phyloP scores from a whole-genome alignment of 2,797 vertebrate species.

The Tragelaphus eurycerus region DNA sequence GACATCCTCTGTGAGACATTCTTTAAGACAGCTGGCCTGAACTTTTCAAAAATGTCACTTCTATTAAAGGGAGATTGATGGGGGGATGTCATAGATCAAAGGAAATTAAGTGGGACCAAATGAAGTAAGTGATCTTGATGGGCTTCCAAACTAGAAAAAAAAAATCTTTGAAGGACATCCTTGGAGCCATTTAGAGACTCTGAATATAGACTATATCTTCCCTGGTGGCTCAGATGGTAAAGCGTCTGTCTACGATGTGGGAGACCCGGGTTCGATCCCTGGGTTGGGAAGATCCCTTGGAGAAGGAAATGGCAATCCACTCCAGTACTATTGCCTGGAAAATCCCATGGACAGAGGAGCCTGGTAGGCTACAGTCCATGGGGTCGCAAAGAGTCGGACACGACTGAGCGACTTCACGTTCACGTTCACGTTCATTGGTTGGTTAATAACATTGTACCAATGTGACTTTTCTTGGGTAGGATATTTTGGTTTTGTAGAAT shows the following conservation, averaged over 20 bases:
- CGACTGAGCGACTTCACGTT: no score
- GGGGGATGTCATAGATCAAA: background rate
- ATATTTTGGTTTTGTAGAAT: background rate
- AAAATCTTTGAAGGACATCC: background rate
- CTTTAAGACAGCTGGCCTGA: background rate
- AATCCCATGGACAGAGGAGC: no score
- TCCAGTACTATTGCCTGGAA: no score
- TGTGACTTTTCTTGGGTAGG: background rate
- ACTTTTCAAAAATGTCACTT: background rate
- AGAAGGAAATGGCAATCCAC: no score
- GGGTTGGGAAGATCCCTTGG: no score
- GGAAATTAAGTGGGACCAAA: background rate
- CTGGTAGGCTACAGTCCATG: no score
- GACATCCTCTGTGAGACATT: background rate
- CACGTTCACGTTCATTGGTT: background rate
- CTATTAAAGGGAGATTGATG: background rate
- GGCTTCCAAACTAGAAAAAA: background rate
- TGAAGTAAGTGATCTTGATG: background rate
- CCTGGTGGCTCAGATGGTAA: no score
- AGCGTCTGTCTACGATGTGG: no score
- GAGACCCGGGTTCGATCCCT: no score
- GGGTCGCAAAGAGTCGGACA: no score
- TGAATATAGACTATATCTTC: background rate
- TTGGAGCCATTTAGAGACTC: background rate
- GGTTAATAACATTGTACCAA: background rate